Conservation (phyloP, 2,888 invertebrate genomes). For the Caprella mutica region DNA sequence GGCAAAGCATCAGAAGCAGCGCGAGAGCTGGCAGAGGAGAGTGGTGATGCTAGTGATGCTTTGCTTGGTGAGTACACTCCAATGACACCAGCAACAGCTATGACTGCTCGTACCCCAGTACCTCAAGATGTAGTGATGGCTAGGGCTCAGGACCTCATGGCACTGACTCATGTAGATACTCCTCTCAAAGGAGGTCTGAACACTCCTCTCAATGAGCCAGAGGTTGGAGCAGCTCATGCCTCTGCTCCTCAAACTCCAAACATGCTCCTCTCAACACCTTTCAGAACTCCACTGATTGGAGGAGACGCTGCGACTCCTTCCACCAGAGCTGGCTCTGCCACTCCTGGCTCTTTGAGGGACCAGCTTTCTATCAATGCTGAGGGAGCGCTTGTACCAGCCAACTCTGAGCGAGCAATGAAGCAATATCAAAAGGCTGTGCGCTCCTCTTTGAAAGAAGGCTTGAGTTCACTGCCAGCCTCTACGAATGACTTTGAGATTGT, state of each 20-base stretch:
- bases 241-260: slow-evolving; percentile 71
- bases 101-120: slow-evolving; percentile 75
- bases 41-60: slow-evolving; percentile 69
- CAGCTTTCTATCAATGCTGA: slow-evolving; percentile 90
- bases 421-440: slow-evolving; percentile 45
- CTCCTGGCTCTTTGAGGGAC: slow-evolving; percentile 55
- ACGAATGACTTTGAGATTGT: slow-evolving; percentile 98
- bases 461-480: slow-evolving; percentile 73
- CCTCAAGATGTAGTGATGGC: slow-evolving; percentile 43
- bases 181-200: slow-evolving; percentile 91
- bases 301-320: slow-evolving; percentile 19
- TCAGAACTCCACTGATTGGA: slow-evolving; percentile 44
- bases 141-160: slow-evolving; percentile 98
- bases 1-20: slow-evolving; percentile 53
- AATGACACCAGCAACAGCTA: slow-evolving; percentile 59
- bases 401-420: slow-evolving; percentile 23
- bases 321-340: slow-evolving; percentile 11
- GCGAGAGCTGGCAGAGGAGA: slow-evolving; percentile 72
- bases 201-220: slow-evolving; percentile 78
- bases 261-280: slow-evolving; percentile 77
- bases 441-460: slow-evolving; percentile 61
- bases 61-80: slow-evolving; percentile 79
- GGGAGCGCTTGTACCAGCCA: slow-evolving; percentile 52
- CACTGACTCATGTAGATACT: slow-evolving; percentile 92
- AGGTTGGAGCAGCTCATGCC: slow-evolving; percentile 72